Percentiles rank a stretch among this genome's conserved stretches.
phyloP scores from a whole-genome alignment of 2,888 invertebrate species.

The Seira sanloemensis region DNA sequence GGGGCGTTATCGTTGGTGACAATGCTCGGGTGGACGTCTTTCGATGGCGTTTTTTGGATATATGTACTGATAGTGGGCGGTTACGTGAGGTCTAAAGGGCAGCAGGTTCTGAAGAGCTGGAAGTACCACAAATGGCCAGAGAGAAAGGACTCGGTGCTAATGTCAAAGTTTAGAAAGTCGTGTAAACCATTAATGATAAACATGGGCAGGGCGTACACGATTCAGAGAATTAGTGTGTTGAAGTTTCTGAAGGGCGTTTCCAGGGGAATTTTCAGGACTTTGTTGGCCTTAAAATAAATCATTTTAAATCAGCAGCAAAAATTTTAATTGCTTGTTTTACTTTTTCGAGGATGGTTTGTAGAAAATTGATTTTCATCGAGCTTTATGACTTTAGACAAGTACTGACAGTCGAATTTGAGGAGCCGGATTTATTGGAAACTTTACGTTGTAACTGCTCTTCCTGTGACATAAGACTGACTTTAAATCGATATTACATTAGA shows the following conservation, averaged over 20 bases:
- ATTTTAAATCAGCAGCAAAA: too few relatives aligned
- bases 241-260: conserved; percentile 24
- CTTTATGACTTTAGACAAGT: too few relatives aligned
- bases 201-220: conserved; percentile 4
- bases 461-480: too few relatives aligned
- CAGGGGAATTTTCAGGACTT: conserved; percentile 32
- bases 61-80: background rate
- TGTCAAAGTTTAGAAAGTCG: conserved; percentile 38
- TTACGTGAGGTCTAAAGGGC: conserved; percentile 2
- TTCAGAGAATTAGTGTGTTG: conserved; percentile 1
- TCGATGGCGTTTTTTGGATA: background rate
- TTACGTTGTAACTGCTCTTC: too few relatives aligned
- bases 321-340: too few relatives aligned
- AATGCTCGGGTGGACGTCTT: background rate
- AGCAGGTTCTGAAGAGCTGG: conserved; percentile 29
- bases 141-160: background rate
- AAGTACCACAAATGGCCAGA: conserved; percentile 17
- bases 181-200: conserved; percentile 24
- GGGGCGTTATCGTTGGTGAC: background rate
- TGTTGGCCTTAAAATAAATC: conserved; percentile 8
- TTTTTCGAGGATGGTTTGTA: too few relatives aligned
- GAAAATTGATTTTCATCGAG: too few relatives aligned
- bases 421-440: too few relatives aligned
- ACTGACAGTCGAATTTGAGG: too few relatives aligned
- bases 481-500: too few relatives aligned